These are phyloP conservation scores for Rhopilema esculentum DNA, from an alignment of 30 jellyfish, hydroid and myxozoan genomes.

Conservation along the genomic window DNA sequence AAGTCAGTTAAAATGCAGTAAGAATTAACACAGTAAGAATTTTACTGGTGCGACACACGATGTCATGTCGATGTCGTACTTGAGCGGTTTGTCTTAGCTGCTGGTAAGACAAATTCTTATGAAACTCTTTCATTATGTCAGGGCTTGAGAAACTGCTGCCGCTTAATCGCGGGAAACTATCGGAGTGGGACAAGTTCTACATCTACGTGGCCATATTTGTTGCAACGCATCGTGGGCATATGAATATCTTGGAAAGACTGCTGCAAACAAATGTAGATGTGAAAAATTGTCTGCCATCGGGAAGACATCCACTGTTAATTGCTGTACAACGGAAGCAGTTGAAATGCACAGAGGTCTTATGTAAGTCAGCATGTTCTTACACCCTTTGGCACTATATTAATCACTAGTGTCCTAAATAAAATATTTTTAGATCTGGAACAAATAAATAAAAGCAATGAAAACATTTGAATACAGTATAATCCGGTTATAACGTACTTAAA, in stretches of 20 bases:
- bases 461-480: neutral
- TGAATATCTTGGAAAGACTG: constrained; percentile 30
- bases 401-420: neutral
- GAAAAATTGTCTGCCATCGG: constrained; percentile 67
- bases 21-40: too few relatives aligned
- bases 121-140: neutral
- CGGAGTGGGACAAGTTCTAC: constrained; percentile 35
- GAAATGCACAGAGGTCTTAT: constrained; percentile 65
- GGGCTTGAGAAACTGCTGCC: constrained; percentile 29
- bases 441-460: neutral
- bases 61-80: too few relatives aligned
- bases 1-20: too few relatives aligned
- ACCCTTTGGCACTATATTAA: neutral
- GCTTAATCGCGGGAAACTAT: neutral
- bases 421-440: neutral
- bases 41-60: too few relatives aligned
- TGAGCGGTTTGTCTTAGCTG: neutral
- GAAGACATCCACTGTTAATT: constrained; percentile 67
- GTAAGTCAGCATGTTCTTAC: constrained; percentile 47
- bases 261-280: constrained; percentile 26
- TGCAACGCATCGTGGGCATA: constrained; percentile 68
- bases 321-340: constrained; percentile 72
- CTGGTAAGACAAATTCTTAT: neutral
- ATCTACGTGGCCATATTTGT: constrained; percentile 56
- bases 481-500: too few relatives aligned